Conservation (phyloP, 2,888 invertebrate genomes). For the Anticlea derivata region DNA sequence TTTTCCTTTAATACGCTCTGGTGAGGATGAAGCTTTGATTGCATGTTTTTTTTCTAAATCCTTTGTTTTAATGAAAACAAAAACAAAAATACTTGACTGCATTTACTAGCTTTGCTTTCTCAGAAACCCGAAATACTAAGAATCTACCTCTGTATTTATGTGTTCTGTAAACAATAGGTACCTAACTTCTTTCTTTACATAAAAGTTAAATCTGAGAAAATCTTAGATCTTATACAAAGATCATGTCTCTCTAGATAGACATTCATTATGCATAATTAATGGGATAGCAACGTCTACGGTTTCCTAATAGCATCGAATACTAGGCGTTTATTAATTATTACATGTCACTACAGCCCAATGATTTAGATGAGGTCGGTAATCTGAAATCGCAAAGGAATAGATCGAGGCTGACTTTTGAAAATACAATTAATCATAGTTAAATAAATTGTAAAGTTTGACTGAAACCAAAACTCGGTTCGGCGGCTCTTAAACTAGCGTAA, state of each 20-base stretch:
- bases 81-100: not conserved
- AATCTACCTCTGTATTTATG: too few species aligned
- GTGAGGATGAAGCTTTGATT: slow-evolving; percentile 1
- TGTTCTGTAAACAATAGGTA: too few species aligned
- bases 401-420: too few species aligned
- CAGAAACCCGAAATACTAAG: too few species aligned
- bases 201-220: too few species aligned
- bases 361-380: slow-evolving; percentile 1
- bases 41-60: not conserved
- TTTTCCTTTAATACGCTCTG: not conserved
- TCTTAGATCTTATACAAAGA: too few species aligned
- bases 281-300: not conserved
- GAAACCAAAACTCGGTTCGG: too few species aligned
- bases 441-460: too few species aligned
- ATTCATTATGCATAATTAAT: slow-evolving; percentile 5
- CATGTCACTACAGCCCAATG: not conserved
- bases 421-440: too few species aligned
- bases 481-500: too few species aligned
- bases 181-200: too few species aligned
- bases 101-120: too few species aligned
- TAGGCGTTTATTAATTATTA: slow-evolving; percentile 6
- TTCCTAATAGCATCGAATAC: slow-evolving; percentile 6
- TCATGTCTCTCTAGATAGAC: not conserved
- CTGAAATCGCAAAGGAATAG: not conserved
- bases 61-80: not conserved